A percentile compares a stretch with the other conserved stretches of the same genome.
Conservation (phyloP, 2,113 vertebrate species). For the Psophia crepitans region DNA sequence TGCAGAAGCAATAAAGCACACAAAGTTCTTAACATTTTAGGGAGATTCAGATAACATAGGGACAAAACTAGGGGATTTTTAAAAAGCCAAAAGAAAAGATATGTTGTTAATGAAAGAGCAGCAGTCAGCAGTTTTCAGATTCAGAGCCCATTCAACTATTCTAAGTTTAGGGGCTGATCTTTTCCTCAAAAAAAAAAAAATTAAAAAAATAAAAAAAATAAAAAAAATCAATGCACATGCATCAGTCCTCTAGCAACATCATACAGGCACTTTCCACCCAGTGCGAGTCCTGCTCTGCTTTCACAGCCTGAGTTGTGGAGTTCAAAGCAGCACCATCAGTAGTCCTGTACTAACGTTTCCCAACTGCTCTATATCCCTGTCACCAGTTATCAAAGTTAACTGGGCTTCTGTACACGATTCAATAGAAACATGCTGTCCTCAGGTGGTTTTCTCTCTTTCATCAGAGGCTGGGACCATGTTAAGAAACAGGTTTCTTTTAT, state of each 20-base stretch:
- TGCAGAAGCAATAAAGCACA: not conserved
- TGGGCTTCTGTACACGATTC: rapidly evolving
- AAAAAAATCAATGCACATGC: not conserved
- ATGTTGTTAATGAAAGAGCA: not conserved
- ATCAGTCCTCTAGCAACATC: not conserved
- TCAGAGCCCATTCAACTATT: not conserved
- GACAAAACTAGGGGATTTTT: not conserved
- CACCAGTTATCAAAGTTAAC: not conserved
- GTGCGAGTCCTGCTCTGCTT: rapidly evolving
- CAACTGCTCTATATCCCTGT: not conserved
- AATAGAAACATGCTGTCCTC: rapidly evolving
- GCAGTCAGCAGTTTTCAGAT: not conserved
- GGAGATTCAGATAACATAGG: not conserved
- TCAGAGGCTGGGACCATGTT: not conserved
- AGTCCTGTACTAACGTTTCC: not conserved
- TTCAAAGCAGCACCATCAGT: not conserved
- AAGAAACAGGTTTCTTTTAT: not conserved
- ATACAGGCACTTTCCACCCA: not conserved
- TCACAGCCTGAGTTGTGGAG: rapidly evolving
- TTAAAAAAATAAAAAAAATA: too few species aligned
- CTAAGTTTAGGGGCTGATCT: not conserved
- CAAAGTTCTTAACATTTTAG: not conserved
- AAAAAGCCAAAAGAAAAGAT: not conserved
- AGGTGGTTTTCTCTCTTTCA: not conserved
- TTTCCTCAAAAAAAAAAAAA: not conserved